Evolutionary conservation across 2,797 vertebrate genomes (phyloP).

Genomic region (Acomys russatus): DNA sequence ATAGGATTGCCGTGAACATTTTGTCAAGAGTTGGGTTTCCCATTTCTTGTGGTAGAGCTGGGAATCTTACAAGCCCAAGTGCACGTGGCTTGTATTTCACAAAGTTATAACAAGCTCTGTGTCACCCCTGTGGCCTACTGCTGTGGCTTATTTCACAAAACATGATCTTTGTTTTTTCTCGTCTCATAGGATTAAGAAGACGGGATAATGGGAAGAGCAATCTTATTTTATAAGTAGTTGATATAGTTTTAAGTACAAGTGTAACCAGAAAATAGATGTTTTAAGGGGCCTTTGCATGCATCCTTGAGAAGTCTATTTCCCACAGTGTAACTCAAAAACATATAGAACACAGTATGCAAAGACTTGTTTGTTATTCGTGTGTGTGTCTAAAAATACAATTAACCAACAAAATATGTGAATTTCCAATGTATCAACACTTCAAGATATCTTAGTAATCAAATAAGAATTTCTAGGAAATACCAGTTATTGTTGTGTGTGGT

Average conservation of each 20-base stretch:
- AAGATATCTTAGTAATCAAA: not conserved
- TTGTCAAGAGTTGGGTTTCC: not conserved
- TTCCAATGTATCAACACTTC: not conserved
- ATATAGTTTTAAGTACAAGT: not conserved
- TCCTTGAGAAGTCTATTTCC: not conserved
- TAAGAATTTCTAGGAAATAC: not conserved
- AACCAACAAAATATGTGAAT: not conserved
- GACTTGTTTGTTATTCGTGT: not conserved
- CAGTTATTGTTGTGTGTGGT: not conserved
- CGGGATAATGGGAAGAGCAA: not conserved
- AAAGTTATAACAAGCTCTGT: not conserved
- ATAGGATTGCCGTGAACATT: no score
- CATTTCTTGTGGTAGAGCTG: not conserved
- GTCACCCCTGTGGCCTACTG: not conserved
- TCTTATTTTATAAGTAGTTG: not conserved
- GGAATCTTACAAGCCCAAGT: constrained; percentile 1
- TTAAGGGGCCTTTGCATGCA: not conserved
- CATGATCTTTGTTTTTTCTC: not conserved
- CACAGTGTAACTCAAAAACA: not conserved
- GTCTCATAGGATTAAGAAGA: not conserved
- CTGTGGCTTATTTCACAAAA: not conserved
- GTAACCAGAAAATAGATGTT: not conserved
- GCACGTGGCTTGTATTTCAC: not conserved
- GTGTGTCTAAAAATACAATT: not conserved
- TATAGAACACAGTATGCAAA: not conserved